A percentile compares a stretch with the other conserved stretches of the same genome.
Evolutionary conservation across 2,888 invertebrate species (phyloP).

Genomic region (Cylloceria caligata): DNA sequence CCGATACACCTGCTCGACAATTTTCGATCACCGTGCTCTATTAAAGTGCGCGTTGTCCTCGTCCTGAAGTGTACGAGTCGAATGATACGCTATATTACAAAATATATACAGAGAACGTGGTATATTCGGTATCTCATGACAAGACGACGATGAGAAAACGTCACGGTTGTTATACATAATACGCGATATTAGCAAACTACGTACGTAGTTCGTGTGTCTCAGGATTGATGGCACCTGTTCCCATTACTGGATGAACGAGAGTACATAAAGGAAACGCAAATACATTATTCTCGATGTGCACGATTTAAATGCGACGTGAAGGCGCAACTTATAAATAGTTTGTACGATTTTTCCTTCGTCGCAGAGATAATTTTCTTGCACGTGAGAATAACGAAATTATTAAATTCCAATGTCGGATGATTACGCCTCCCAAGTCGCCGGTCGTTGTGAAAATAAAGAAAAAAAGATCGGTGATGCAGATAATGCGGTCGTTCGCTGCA

Average conservation of each 20-base stretch:
- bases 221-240: conserved; percentile 59
- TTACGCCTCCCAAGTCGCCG: not conserved
- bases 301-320: not conserved
- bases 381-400: not conserved
- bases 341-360: not conserved
- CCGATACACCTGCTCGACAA: conserved; percentile 45
- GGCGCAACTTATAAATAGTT: not conserved
- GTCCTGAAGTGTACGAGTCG: not conserved
- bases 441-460: not conserved
- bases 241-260: conserved; percentile 42
- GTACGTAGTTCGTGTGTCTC: not conserved
- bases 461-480: not conserved
- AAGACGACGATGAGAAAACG: not conserved
- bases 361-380: not conserved
- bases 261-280: not conserved
- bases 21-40: not conserved
- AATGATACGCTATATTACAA: not conserved
- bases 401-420: not conserved
- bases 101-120: not conserved
- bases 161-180: not conserved
- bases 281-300: conserved; percentile 8
- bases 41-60: conserved; percentile 7
- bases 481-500: conserved; percentile 14
- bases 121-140: not conserved
- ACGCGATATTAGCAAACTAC: not conserved